Conservation (phyloP, 2,113 vertebrate species). For the Lethenteron reissneri region DNA sequence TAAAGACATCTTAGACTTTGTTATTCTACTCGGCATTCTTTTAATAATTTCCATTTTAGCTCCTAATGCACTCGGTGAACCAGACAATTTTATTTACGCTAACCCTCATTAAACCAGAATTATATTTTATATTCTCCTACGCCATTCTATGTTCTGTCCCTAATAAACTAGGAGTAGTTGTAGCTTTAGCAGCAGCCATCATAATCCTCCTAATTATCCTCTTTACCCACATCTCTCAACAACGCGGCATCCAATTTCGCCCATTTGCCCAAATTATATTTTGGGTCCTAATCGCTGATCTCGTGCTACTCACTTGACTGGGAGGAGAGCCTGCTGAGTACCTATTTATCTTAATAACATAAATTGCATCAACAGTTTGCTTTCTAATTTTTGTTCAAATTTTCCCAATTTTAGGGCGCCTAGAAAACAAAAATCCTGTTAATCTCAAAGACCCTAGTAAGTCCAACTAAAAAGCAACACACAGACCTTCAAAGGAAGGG, state of each 20-base stretch:
- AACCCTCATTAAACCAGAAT: constrained; percentile 11
- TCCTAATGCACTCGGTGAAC: constrained; percentile 9
- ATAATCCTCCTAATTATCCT: constrained; percentile 3
- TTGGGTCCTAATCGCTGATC: background rate
- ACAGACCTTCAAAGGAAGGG: too few relatives aligned
- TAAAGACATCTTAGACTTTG: background rate
- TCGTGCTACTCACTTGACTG: constrained; percentile 8
- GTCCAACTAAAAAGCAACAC: too few relatives aligned
- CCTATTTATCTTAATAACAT: constrained; percentile 5
- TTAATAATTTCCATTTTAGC: constrained; percentile 1
- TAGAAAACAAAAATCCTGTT: constrained; percentile 9
- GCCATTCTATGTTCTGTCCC: constrained; percentile 11
- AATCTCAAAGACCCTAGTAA: too few relatives aligned
- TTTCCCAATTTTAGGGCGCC: accelerated
- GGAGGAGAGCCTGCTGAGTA: constrained; percentile 10
- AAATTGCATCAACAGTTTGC: constrained; percentile 8
- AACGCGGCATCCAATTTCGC: constrained; percentile 9
- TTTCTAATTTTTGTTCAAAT: constrained; percentile 8
- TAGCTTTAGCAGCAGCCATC: constrained; percentile 8
- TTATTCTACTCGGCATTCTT: background rate
- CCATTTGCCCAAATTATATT: constrained; percentile 10
- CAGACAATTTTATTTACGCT: constrained; percentile 9
- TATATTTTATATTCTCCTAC: constrained; percentile 11
- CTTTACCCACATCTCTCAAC: constrained; percentile 8
- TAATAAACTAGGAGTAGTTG: constrained; percentile 11